phyloP scores from a whole-genome alignment of 2,888 invertebrate species.

The Steinernema carpocapsae region DNA sequence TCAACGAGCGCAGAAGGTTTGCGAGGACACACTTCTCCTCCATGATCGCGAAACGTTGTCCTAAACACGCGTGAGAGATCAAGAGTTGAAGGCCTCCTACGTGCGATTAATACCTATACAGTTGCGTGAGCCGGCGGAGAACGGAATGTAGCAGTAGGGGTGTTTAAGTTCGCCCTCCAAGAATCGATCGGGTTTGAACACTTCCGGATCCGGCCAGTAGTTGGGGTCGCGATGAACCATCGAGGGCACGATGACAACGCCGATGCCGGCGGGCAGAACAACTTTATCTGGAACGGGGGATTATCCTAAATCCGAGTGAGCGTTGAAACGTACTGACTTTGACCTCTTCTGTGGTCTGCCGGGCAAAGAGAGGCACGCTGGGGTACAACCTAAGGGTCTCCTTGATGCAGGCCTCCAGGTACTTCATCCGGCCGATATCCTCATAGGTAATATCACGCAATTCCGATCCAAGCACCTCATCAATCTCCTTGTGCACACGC shows the following conservation, averaged over 20 bases:
- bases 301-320: not conserved
- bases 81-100: conserved; percentile 6
- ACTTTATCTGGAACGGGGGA: conserved; percentile 51
- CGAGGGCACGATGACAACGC: conserved; percentile 66
- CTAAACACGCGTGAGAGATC: conserved; percentile 44
- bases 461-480: conserved; percentile 54
- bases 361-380: conserved; percentile 65
- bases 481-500: conserved; percentile 72
- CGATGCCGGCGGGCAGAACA: conserved; percentile 68
- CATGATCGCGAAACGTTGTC: conserved; percentile 68
- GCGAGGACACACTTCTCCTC: conserved; percentile 67
- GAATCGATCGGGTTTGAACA: conserved; percentile 71
- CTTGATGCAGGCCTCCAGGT: conserved; percentile 66
- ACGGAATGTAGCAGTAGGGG: conserved; percentile 72
- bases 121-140: conserved; percentile 72
- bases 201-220: conserved; percentile 49
- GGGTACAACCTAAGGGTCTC: conserved; percentile 67
- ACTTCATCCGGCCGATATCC: conserved; percentile 61
- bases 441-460: conserved; percentile 65
- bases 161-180: conserved; percentile 69
- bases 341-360: conserved; percentile 69
- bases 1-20: conserved; percentile 57
- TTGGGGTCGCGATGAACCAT: conserved; percentile 70
- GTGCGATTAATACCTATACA: conserved; percentile 73
- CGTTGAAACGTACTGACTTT: conserved; percentile 49